These are phyloP conservation scores for Atta texana DNA, from an alignment of 1,140 invertebrate species.

Conservation along the genomic window DNA sequence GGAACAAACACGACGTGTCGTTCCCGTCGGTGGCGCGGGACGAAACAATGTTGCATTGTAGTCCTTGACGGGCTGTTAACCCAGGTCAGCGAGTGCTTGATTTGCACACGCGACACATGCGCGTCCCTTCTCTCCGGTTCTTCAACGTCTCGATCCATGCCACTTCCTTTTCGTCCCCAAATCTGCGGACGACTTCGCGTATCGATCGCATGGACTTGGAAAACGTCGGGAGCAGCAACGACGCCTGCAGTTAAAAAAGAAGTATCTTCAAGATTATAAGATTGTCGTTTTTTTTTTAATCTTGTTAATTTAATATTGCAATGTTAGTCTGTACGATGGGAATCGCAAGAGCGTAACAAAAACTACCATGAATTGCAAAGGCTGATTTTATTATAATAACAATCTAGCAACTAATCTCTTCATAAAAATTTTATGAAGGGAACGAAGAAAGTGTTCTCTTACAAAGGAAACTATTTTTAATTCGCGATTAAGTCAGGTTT, in stretches of 20 bases:
- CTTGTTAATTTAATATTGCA: not conserved
- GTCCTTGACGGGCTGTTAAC: constrained; percentile 81
- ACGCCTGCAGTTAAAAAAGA: not conserved
- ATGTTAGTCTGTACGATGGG: not conserved
- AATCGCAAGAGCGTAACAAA: not conserved
- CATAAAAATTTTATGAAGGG: not conserved
- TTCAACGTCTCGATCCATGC: not conserved
- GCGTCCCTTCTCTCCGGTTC: not conserved
- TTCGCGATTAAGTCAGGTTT: constrained; percentile 26
- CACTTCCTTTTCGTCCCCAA: constrained; percentile 19
- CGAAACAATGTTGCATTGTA: constrained; percentile 83
- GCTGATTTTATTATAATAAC: not conserved
- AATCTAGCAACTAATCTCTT: not conserved
- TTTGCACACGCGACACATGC: constrained; percentile 47
- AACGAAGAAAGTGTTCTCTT: not conserved
- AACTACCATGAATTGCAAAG: not conserved
- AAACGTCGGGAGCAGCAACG: not conserved
- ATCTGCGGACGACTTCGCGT: constrained; percentile 8
- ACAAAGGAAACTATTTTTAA: not conserved
- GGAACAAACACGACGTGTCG: constrained; percentile 45
- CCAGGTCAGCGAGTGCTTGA: constrained; percentile 81
- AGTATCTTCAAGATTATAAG: not conserved
- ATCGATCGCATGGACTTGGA: constrained; percentile 23
- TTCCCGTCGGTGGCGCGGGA: constrained; percentile 38
- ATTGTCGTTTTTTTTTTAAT: not conserved